Percentiles rank a stretch among this genome's conserved stretches.
Conservation (phyloP, 2,113 vertebrate genomes). For the Neopipo cinnamomea region DNA sequence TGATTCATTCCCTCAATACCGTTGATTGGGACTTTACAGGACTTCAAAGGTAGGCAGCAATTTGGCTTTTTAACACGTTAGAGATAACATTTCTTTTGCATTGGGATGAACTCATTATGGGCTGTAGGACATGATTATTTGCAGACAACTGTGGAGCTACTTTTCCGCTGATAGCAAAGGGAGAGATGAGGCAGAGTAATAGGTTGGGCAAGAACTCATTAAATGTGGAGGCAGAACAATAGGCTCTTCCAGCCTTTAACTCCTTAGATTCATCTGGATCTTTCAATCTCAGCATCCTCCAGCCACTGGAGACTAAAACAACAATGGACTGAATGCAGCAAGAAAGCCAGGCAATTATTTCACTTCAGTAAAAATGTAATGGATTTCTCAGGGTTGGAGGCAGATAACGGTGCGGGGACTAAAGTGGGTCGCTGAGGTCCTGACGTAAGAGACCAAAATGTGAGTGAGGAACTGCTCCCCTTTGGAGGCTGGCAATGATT, state of each 20-base stretch:
- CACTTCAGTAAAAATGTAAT: slow-evolving; percentile 13
- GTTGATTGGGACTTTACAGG: neutral
- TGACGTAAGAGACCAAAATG: neutral
- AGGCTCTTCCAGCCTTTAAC: slow-evolving; percentile 6
- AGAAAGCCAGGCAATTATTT: slow-evolving; percentile 41
- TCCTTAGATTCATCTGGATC: slow-evolving; percentile 20
- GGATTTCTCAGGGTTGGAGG: neutral
- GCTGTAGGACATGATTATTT: slow-evolving; percentile 1
- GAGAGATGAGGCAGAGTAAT: slow-evolving; percentile 27
- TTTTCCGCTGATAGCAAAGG: slow-evolving; percentile 10
- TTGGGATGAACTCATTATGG: slow-evolving; percentile 22
- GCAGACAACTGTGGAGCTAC: neutral
- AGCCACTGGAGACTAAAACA: slow-evolving; percentile 28
- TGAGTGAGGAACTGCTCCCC: neutral
- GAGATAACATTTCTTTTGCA: slow-evolving; percentile 15
- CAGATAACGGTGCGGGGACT: neutral
- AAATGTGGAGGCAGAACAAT: slow-evolving; percentile 32
- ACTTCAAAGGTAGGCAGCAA: slow-evolving; percentile 19
- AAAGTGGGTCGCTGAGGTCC: neutral
- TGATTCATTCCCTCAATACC: neutral
- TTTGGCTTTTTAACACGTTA: slow-evolving; percentile 13
- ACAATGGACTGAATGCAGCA: neutral
- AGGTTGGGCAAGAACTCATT: slow-evolving; percentile 44
- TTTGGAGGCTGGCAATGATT: neutral
- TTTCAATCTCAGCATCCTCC: slow-evolving; percentile 16